Conservation (phyloP, 1,140 invertebrate species). For the Nylanderia fulva region DNA sequence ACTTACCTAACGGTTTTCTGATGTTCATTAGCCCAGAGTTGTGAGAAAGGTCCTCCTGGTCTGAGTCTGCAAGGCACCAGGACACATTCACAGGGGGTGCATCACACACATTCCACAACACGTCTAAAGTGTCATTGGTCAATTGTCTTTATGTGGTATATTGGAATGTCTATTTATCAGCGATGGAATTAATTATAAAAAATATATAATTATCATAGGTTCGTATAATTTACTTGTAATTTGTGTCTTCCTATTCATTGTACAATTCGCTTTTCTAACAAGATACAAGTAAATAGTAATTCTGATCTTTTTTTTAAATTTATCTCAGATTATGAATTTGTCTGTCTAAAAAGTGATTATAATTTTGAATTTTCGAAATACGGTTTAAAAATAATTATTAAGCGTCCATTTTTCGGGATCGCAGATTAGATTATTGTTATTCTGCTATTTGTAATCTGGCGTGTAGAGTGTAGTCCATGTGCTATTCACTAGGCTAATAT, state of each 20-base stretch:
- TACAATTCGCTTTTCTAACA: neutral
- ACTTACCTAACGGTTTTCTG: conserved; percentile 86
- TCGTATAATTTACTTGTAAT: too few relatives aligned
- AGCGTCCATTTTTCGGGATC: neutral
- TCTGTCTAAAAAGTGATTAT: neutral
- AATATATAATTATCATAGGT: too few relatives aligned
- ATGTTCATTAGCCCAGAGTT: conserved; percentile 83
- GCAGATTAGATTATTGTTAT: conserved; percentile 11
- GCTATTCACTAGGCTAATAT: conserved; percentile 75
- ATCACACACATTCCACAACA: conserved; percentile 85
- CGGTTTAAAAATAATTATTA: neutral
- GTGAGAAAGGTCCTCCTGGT: conserved; percentile 86
- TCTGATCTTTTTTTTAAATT: neutral
- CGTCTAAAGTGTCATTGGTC: conserved; percentile 82
- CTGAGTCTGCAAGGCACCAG: conserved; percentile 86
- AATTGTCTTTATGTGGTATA: conserved; percentile 56
- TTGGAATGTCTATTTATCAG: conserved; percentile 59
- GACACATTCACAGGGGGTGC: conserved; percentile 85
- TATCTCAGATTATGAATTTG: neutral
- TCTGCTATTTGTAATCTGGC: conserved; percentile 51
- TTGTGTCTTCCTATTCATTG: neutral
- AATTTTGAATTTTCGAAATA: neutral
- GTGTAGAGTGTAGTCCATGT: conserved; percentile 75
- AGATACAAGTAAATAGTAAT: neutral
- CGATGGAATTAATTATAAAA: conserved; percentile 27